These are phyloP conservation scores for Pollenia amentaria DNA, from an alignment of 2,888 invertebrate species.

Conservation along the genomic window DNA sequence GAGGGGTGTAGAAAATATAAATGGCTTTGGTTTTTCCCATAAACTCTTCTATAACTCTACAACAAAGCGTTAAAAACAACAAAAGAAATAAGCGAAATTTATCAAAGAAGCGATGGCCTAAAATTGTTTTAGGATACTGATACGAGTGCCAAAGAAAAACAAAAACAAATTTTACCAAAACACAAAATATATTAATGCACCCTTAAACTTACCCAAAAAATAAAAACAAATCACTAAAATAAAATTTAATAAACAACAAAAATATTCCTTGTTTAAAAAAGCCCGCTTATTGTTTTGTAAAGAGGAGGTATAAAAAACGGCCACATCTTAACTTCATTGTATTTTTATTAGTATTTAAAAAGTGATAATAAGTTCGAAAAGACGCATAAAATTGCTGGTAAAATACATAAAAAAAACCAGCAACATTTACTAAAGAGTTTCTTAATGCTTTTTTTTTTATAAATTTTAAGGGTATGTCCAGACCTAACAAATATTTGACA, in stretches of 20 bases:
- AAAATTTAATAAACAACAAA: slow-evolving; percentile 9
- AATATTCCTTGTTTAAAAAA: neutral
- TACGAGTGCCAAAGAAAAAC: neutral
- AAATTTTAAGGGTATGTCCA: too few species aligned
- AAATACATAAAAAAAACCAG: too few species aligned
- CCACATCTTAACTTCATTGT: neutral
- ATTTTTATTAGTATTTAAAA: slow-evolving; percentile 8
- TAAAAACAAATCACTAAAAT: neutral
- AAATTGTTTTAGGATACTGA: slow-evolving; percentile 14
- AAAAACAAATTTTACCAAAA: neutral
- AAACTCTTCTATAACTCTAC: neutral
- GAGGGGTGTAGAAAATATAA: neutral
- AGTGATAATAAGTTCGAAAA: neutral
- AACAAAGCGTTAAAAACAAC: neutral
- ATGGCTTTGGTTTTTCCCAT: slow-evolving; percentile 9
- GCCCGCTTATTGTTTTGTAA: slow-evolving; percentile 11
- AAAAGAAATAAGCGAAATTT: slow-evolving; percentile 2
- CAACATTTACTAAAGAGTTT: too few species aligned
- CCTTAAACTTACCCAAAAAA: slow-evolving; percentile 41
- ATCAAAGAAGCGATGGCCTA: slow-evolving; percentile 4
- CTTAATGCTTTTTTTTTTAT: too few species aligned
- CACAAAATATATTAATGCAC: slow-evolving; percentile 21
- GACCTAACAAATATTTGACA: too few species aligned
- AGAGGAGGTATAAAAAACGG: neutral
- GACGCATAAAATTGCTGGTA: too few species aligned